Evolutionary conservation across 2,888 invertebrate species (phyloP).

Genomic region (Branchipolynoe longqiensis): DNA sequence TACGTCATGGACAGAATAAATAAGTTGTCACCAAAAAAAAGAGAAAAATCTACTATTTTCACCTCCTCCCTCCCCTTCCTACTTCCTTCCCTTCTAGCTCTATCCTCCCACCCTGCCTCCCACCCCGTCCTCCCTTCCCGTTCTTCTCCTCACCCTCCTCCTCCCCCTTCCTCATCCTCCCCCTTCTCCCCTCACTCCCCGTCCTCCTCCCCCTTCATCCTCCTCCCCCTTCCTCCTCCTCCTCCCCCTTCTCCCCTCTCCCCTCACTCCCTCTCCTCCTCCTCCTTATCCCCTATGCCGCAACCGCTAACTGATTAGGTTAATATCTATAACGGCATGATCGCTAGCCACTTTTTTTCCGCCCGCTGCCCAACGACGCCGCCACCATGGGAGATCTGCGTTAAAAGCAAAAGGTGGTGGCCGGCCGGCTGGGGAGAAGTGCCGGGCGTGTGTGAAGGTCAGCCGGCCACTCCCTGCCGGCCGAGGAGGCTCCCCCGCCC

Average conservation of each 20-base stretch:
- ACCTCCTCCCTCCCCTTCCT: too few species aligned
- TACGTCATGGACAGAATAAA: too few species aligned
- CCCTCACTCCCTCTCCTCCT: too few species aligned
- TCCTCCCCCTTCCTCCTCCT: too few species aligned
- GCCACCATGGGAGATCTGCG: slow-evolving; percentile 44
- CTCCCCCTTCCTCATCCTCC: background rate
- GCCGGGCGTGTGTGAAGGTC: slow-evolving; percentile 5
- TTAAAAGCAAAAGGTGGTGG: slow-evolving; percentile 5
- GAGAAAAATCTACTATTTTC: too few species aligned
- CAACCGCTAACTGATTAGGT: slow-evolving; percentile 53
- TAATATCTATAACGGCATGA: slow-evolving; percentile 46
- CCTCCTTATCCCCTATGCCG: too few species aligned
- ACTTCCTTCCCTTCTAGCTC: too few species aligned
- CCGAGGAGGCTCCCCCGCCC: too few species aligned
- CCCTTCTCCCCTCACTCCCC: background rate
- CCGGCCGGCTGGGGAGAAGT: too few species aligned
- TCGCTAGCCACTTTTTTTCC: background rate
- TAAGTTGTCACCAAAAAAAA: too few species aligned
- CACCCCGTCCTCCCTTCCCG: background rate
- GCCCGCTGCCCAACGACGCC: too few species aligned
- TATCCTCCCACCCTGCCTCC: background rate
- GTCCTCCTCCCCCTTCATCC: background rate
- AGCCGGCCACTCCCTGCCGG: too few species aligned
- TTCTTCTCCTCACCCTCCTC: background rate
- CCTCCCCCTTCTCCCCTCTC: background rate